Evolutionary conservation across 2,888 invertebrate species (phyloP).

Genomic region (Nomada fucata): DNA sequence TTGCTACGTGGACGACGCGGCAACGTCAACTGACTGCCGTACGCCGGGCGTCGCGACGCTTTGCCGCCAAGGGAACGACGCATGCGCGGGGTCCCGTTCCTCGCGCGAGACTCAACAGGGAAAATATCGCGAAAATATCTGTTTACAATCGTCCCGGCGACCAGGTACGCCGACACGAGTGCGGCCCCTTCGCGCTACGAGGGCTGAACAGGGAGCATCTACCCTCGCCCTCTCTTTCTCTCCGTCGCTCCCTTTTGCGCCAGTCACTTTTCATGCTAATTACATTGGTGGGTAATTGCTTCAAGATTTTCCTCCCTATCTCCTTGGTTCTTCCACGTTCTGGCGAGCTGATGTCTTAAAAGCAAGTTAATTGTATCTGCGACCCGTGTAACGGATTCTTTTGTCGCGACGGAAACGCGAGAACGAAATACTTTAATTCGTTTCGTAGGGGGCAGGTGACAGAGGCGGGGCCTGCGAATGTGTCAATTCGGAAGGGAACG

Average conservation of each 20-base stretch:
- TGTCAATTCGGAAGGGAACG: neutral
- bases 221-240: neutral
- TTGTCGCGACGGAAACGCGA: neutral
- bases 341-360: constrained; percentile 17
- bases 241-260: neutral
- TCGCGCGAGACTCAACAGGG: neutral
- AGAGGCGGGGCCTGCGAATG: too few species aligned
- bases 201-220: neutral
- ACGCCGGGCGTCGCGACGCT: constrained; percentile 66
- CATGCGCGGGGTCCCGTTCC: constrained; percentile 43
- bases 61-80: constrained; percentile 77
- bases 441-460: neutral
- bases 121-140: constrained; percentile 49
- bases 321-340: constrained; percentile 22
- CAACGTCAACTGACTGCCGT: constrained; percentile 79
- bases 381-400: constrained; percentile 3
- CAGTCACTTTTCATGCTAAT: constrained; percentile 57
- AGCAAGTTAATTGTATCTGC: constrained; percentile 38
- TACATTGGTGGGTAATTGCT: constrained; percentile 54
- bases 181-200: constrained; percentile 18
- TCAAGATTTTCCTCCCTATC: constrained; percentile 55
- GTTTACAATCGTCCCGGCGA: constrained; percentile 59
- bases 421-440: constrained; percentile 5
- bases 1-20: constrained; percentile 81
- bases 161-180: constrained; percentile 16